A percentile compares a stretch with the other conserved stretches of the same genome.
Conservation (phyloP, 2,888 invertebrate genomes). For the Alloscopus bannaensis region DNA sequence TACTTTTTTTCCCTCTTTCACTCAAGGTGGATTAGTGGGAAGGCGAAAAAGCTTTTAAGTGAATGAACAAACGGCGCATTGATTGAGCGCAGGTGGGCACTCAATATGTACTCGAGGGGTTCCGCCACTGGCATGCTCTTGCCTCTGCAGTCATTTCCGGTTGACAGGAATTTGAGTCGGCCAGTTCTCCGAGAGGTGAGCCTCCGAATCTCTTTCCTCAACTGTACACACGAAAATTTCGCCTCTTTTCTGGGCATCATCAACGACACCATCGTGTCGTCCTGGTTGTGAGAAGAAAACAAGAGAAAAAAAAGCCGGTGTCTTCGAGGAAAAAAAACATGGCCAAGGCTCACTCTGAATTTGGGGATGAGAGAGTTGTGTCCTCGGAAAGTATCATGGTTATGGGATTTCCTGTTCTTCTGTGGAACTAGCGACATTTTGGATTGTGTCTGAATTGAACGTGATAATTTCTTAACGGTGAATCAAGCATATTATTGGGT, state of each 20-base stretch:
- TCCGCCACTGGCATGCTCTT: conserved; percentile 69
- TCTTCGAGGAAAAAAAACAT: background rate
- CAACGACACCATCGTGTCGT: too few species aligned
- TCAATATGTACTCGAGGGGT: conserved; percentile 59
- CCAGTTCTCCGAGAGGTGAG: conserved; percentile 70
- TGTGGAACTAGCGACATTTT: too few species aligned
- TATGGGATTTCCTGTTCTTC: too few species aligned
- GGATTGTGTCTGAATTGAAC: too few species aligned
- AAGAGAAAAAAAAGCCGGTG: background rate
- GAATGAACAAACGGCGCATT: conserved; percentile 69
- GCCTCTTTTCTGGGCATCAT: too few species aligned
- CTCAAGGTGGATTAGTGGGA: conserved; percentile 39
- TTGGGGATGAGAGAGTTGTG: too few species aligned
- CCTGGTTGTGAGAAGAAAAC: too few species aligned
- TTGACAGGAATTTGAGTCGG: conserved; percentile 66
- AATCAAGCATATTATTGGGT: too few species aligned
- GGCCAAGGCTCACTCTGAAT: too few species aligned
- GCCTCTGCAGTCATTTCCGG: conserved; percentile 74
- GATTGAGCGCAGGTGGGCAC: conserved; percentile 72
- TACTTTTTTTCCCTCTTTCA: too few species aligned
- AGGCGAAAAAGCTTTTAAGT: conserved; percentile 43
- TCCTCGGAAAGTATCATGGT: too few species aligned
- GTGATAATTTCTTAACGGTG: too few species aligned
- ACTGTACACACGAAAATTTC: background rate
- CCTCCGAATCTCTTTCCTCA: conserved; percentile 66